Base-by-base conservation (phyloP, 2,113 vertebrate species). In the Zeus faber region DNA sequence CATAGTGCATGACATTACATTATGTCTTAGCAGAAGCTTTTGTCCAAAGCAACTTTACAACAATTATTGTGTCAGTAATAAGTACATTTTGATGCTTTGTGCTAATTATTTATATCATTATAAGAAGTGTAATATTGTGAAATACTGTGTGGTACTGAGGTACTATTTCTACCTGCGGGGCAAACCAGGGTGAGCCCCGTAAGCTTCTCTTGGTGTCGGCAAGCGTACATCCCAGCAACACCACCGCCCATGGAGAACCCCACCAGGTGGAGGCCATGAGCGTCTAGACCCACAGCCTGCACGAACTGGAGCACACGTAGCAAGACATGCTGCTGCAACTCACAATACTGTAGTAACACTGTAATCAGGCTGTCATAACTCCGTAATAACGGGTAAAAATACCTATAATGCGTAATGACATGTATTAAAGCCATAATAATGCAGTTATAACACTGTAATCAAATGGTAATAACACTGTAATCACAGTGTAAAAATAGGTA, bases 231-330 rank as follows among this genome's bases (percentile, higher is more conserved):
- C 0, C 84, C 84, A 0, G 84, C 78, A 0, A 86, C 72, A 1
- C 76, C 76, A 4, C 84, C 84, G 0, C 84, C 84, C 84, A 86
- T 86, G 0, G 84, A 86, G 0, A 70, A 57, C 4, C 84, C 84
- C 0, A 61, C 24, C 58, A 84, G 54, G 44, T 86, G 81, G 53
- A 86, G 84, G 1, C 67, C 75, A 10, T 18, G 47, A 45, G 71
- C 55, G 49, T 79, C 62, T 2, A 82, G 59, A 58, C 81, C 74
- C 1, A 86, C 22, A 3, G 81, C 81, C 61, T 65, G 61, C 29
- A 83, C 81, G 51, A 86, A 86, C 84, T 86, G 17, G 24, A 67
- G 29, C 52, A 7, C 18, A 21, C 17, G 6, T 40, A 40, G n/a
- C n/a, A n/a, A n/a, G n/a, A n/a, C n/a, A n/a, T n/a, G n/a, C n/a